These are phyloP conservation scores for Macrotis lagotis DNA, from an alignment of 2,113 vertebrate genomes.

Conservation along the genomic window DNA sequence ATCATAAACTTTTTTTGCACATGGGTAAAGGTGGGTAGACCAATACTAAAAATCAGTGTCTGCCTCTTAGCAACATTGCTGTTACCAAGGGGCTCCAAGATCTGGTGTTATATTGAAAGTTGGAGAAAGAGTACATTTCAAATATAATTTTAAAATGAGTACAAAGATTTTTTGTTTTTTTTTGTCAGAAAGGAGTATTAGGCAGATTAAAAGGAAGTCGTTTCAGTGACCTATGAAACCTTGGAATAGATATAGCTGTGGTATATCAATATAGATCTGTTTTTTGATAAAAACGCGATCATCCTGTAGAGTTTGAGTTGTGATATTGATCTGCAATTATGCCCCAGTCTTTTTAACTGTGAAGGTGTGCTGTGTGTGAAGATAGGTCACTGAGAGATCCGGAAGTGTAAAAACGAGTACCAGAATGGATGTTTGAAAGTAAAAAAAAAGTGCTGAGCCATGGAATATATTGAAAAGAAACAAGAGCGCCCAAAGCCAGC, in stretches of 20 bases:
- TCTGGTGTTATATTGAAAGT: slow-evolving; percentile 87
- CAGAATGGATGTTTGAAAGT: slow-evolving; percentile 84
- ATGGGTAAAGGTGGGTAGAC: slow-evolving; percentile 89
- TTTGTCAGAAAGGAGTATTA: slow-evolving; percentile 80
- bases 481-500: slow-evolving; percentile 90
- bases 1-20: slow-evolving; percentile 91
- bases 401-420: slow-evolving; percentile 87
- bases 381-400: slow-evolving; percentile 84
- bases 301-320: slow-evolving; percentile 75
- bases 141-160: slow-evolving; percentile 84
- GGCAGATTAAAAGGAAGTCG: slow-evolving; percentile 83
- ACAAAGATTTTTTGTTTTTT: slow-evolving; percentile 76
- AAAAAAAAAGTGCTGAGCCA: slow-evolving; percentile 85
- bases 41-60: slow-evolving; percentile 85
- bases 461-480: slow-evolving; percentile 89
- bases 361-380: slow-evolving; percentile 95
- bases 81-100: slow-evolving; percentile 91
- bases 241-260: slow-evolving; percentile 81
- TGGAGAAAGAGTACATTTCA: slow-evolving; percentile 85
- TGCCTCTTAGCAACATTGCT: slow-evolving; percentile 86
- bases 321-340: slow-evolving; percentile 80
- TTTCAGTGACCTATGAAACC: slow-evolving; percentile 81
- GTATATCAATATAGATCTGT: slow-evolving; percentile 76
- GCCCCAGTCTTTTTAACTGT: slow-evolving; percentile 86
- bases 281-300: slow-evolving; percentile 77